Conservation (phyloP, 2,113 vertebrate genomes). For the Toxotes jaculatrix region DNA sequence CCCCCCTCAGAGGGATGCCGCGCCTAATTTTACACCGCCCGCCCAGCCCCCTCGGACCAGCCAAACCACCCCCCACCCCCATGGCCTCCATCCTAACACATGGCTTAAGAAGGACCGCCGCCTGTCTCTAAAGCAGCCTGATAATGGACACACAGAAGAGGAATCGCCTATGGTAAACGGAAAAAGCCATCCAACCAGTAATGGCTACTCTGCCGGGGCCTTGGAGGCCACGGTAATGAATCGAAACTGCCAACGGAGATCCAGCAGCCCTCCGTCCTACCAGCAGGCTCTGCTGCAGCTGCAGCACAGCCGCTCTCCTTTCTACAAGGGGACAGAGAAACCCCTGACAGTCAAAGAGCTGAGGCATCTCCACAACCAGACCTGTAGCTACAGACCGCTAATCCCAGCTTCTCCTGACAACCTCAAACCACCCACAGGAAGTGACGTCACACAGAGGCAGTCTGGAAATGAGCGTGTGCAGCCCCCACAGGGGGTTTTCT, state of each 20-base stretch:
- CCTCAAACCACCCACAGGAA: conserved; percentile 37
- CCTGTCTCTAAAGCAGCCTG: conserved; percentile 82
- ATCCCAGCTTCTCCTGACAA: background rate
- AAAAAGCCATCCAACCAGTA: conserved; percentile 22
- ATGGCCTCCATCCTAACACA: conserved; percentile 84
- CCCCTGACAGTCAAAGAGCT: conserved; percentile 68
- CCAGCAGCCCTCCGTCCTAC: conserved; percentile 74
- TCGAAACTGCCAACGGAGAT: conserved; percentile 34
- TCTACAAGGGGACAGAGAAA: conserved; percentile 68
- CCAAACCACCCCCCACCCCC: conserved; percentile 68
- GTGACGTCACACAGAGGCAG: conserved; percentile 26
- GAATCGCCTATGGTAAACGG: conserved; percentile 55
- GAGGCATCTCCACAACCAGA: conserved; percentile 65
- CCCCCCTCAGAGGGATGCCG: conserved; percentile 63
- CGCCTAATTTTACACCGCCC: conserved; percentile 59
- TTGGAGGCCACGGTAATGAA: background rate
- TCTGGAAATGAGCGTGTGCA: conserved; percentile 24
- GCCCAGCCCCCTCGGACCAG: conserved; percentile 66
- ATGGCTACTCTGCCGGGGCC: background rate
- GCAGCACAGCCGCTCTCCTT: conserved; percentile 70
- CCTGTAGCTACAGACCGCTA: background rate
- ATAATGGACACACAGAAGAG: conserved; percentile 60
- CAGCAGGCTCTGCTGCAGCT: conserved; percentile 77
- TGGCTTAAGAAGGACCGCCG: conserved; percentile 86
- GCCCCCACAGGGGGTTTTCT: conserved; percentile 81